Base-by-base conservation (phyloP, 1,140 invertebrate species). In the Nephila pilipes region DNA sequence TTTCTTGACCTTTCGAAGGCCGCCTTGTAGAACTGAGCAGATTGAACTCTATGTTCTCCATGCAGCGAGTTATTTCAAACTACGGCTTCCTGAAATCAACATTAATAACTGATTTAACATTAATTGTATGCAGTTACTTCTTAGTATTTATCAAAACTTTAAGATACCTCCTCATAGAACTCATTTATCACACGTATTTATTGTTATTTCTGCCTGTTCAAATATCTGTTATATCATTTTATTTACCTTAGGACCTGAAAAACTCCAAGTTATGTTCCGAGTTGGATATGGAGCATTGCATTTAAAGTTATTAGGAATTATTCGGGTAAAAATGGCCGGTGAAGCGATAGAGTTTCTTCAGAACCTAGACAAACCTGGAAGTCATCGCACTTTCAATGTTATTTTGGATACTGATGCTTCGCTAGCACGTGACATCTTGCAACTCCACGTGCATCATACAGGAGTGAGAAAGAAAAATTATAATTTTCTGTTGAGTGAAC, bases 181-280 rank as follows among this genome's bases (percentile, higher is more conserved):
- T 10, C 12, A 46, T 6, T 46, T 46, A 46, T 46, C 6, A 10
- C 12, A 4, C 12, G 46, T 46, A 10, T 46, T 46, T 10, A 10
- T 46, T 6, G 12, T 18, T 20, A 58, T 16, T 58, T 18, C 16
- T 22, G 57, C 4, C 4, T 58, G 20, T 1, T 58, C 14, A 22
- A 58, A 58, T 14, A 20, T 5, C 18, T 58, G 14, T 55, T 1
- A 1, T 58, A 16, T 16, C 18, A 4, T 16, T 58, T 58, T 25
- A 25, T 65, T 65, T 46, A 16, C 80, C 83, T 54, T 32, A 94
- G 93, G 83, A 25, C 83, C 89, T 4, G 93, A 94, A 55, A 94
- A 87, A n/a, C 89, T 94, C n/a, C 93, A 94, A 32, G 29, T 54
- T 0, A 87, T 94, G 57, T 92, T 85, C 18, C 57, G 60, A 4